A percentile compares a stretch with the other conserved stretches of the same genome.
These are phyloP conservation scores for Temnothorax rugatulus DNA, from an alignment of 2,888 invertebrate species.

Conservation along the genomic window DNA sequence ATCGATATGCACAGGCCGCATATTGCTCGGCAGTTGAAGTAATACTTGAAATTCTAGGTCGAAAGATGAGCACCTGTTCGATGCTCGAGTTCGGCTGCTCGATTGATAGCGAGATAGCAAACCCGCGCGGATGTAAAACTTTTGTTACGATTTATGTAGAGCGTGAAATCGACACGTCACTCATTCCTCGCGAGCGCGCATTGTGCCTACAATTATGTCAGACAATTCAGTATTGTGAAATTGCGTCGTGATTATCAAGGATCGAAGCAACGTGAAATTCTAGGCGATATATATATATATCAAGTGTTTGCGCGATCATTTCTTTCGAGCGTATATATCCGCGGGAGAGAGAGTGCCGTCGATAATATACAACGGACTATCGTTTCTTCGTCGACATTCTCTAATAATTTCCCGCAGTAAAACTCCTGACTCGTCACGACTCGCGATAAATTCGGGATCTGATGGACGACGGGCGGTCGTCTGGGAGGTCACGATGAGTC, in stretches of 20 bases:
- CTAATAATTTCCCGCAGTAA: conserved; percentile 18
- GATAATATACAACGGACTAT: conserved; percentile 7
- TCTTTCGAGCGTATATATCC: neutral
- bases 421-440: conserved; percentile 10
- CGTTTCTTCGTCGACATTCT: neutral
- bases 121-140: conserved; percentile 7
- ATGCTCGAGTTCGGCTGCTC: conserved; percentile 46
- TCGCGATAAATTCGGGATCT: conserved; percentile 42
- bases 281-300: neutral
- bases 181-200: neutral
- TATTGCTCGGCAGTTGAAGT: conserved; percentile 53
- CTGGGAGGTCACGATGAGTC: conserved; percentile 75
- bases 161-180: conserved; percentile 56
- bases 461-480: conserved; percentile 48
- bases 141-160: conserved; percentile 36
- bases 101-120: conserved; percentile 38
- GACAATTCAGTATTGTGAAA: neutral
- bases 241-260: neutral
- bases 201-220: neutral
- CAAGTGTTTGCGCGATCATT: neutral
- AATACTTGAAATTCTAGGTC: conserved; percentile 67
- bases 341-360: neutral
- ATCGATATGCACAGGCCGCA: conserved; percentile 65
- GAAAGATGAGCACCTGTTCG: conserved; percentile 51
- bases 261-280: neutral